phyloP scores from a whole-genome alignment of 2,113 vertebrate genomes.

The Paraplagusia blochii region DNA sequence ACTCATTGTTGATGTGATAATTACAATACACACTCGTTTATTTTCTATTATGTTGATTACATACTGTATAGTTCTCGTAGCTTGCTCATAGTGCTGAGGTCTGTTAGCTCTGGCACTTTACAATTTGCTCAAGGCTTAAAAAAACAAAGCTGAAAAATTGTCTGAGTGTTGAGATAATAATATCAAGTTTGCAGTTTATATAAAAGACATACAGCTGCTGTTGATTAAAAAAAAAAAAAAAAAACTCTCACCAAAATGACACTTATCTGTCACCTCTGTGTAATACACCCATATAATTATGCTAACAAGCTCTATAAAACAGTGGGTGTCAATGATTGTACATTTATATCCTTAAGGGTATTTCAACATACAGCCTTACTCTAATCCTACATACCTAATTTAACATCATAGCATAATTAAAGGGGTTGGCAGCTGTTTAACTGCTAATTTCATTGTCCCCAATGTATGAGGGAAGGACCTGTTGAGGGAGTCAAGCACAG shows the following conservation, averaged over 20 bases:
- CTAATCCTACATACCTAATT: conserved; percentile 63
- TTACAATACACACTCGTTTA: too few relatives aligned
- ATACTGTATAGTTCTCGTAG: too few relatives aligned
- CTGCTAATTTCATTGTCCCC: conserved; percentile 37
- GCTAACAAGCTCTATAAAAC: conserved; percentile 28
- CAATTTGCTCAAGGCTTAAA: too few relatives aligned
- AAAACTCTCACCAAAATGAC: neutral
- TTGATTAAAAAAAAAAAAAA: neutral
- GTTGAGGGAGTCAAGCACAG: conserved; percentile 5
- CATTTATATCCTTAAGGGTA: conserved; percentile 48
- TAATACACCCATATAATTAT: neutral
- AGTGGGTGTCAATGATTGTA: conserved; percentile 1
- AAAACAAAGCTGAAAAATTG: too few relatives aligned
- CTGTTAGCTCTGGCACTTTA: too few relatives aligned
- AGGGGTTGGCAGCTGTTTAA: conserved; percentile 61
- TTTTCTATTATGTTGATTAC: too few relatives aligned
- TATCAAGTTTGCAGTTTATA: too few relatives aligned
- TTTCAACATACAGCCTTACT: conserved; percentile 56
- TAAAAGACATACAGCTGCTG: too few relatives aligned
- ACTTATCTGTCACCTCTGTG: neutral
- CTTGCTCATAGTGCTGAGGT: too few relatives aligned
- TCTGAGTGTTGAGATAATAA: too few relatives aligned
- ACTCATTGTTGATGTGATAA: too few relatives aligned
- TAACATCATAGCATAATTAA: conserved; percentile 77
- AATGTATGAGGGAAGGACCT: conserved; percentile 15